These are phyloP conservation scores for Drosophila parabipectinata DNA, from an alignment of 1,140 invertebrate genomes.

Conservation along the genomic window DNA sequence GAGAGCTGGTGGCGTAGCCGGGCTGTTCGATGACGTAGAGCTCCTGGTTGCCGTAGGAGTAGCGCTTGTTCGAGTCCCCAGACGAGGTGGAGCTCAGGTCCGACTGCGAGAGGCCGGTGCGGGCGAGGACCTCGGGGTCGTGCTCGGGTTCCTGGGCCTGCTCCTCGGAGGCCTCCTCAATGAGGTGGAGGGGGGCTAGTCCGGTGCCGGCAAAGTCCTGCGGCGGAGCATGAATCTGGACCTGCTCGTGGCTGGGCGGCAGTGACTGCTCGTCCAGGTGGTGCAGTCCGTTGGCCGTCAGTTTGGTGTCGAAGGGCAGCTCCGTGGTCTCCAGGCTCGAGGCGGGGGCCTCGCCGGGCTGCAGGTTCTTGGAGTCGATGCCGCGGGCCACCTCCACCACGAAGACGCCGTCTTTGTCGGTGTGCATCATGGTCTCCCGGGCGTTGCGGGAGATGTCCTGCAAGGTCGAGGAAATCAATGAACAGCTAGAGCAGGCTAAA, in stretches of 20 bases:
- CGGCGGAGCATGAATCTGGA: constrained; percentile 82
- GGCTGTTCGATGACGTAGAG: constrained; percentile 90
- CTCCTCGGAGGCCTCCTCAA: constrained; percentile 70
- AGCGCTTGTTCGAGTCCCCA: constrained; percentile 88
- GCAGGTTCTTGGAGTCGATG: constrained; percentile 65
- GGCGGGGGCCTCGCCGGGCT: constrained; percentile 66
- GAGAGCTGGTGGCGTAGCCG: constrained; percentile 85
- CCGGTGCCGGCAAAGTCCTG: constrained; percentile 55
- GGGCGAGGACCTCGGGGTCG: constrained; percentile 78
- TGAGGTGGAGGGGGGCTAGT: constrained; percentile 70
- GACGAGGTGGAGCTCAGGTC: constrained; percentile 89
- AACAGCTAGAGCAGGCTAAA: not conserved
- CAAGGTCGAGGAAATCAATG: constrained; percentile 9
- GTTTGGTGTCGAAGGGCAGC: constrained; percentile 64
- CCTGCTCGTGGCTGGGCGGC: constrained; percentile 71
- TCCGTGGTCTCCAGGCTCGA: constrained; percentile 56
- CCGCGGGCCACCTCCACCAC: constrained; percentile 88
- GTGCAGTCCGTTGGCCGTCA: constrained; percentile 28
- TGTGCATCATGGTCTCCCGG: constrained; percentile 88
- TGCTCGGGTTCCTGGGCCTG: constrained; percentile 30
- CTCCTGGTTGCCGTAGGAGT: constrained; percentile 90
- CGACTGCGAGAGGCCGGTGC: constrained; percentile 90
- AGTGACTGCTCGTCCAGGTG: constrained; percentile 52
- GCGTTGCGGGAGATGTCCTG: constrained; percentile 88
- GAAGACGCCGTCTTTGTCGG: constrained; percentile 90